Conservation (phyloP, 2,888 invertebrate species). For the Drosophila nigricruria region DNA sequence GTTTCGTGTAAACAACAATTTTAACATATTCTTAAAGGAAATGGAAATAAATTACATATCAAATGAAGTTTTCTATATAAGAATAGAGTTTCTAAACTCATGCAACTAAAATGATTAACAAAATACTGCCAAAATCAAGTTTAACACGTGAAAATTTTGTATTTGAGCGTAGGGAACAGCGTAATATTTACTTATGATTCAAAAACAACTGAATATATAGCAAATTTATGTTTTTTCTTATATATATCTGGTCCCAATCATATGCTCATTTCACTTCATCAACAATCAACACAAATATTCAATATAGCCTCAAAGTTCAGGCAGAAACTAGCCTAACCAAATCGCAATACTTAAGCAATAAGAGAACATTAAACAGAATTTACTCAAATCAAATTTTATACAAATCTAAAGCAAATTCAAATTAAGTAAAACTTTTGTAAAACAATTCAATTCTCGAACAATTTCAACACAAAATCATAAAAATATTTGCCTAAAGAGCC, state of each 20-base stretch:
- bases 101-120: background rate
- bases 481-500: background rate
- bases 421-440: background rate
- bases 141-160: background rate
- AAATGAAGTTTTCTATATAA: background rate
- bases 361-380: background rate
- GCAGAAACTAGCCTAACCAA: background rate
- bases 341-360: background rate
- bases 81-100: background rate
- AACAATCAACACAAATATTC: background rate
- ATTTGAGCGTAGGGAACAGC: background rate
- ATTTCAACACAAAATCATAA: background rate
- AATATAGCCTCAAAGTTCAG: background rate
- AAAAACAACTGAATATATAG: no score
- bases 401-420: background rate
- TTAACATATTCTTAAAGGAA: background rate
- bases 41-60: background rate
- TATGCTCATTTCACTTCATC: no score
- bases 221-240: no score
- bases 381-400: no score
- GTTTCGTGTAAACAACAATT: constrained; percentile 1
- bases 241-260: no score
- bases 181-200: no score
- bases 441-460: background rate
- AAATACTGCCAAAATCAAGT: background rate